phyloP scores from a whole-genome alignment of 2,797 vertebrate species.

The Staurois parvus region DNA sequence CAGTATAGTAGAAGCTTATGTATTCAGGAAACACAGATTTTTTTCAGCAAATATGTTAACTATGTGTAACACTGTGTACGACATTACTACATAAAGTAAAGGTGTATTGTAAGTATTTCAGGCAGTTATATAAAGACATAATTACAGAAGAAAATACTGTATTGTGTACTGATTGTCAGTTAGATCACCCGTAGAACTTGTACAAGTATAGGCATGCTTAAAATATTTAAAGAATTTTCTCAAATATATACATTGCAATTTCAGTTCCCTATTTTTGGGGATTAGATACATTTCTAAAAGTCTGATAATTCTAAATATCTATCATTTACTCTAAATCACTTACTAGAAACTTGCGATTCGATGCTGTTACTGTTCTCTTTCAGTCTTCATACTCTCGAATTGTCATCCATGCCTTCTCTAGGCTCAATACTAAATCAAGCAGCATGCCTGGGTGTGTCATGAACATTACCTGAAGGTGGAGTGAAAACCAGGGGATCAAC shows the following conservation, averaged over 20 bases:
- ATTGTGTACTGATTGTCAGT: neutral
- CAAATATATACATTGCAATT: neutral
- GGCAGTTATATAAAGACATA: too few relatives aligned
- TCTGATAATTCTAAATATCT: neutral
- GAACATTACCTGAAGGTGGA: conserved; percentile 20
- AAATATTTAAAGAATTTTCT: neutral
- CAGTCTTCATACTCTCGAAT: neutral
- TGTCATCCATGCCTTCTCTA: conserved; percentile 32
- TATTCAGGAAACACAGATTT: too few relatives aligned
- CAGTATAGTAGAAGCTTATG: too few relatives aligned
- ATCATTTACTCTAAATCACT: neutral
- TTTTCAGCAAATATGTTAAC: too few relatives aligned
- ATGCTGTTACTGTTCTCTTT: neutral
- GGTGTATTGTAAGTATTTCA: too few relatives aligned
- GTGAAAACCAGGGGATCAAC: neutral
- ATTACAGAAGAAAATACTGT: too few relatives aligned
- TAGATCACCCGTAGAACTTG: neutral
- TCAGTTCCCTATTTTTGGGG: neutral
- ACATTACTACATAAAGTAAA: too few relatives aligned
- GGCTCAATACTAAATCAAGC: conserved; percentile 18
- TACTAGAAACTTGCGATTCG: neutral
- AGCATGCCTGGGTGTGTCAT: conserved; percentile 48
- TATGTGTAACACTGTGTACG: too few relatives aligned
- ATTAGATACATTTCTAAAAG: neutral
- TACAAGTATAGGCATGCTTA: neutral